A percentile compares a stretch with the other conserved stretches of the same genome.
phyloP scores from a whole-genome alignment of 2,888 invertebrate species.

The Leucania comma region DNA sequence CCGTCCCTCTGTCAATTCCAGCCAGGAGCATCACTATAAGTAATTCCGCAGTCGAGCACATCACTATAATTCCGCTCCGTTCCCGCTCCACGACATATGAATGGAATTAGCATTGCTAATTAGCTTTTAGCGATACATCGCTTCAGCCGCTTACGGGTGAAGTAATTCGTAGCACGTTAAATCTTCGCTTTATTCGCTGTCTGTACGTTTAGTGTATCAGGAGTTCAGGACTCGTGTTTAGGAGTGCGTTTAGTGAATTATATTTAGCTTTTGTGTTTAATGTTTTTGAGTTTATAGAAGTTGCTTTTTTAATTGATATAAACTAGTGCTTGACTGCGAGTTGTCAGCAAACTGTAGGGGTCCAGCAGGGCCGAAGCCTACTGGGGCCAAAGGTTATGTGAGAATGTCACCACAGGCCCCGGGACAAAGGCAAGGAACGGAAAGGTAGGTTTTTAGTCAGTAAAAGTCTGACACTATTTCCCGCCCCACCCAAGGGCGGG shows the following conservation, averaged over 20 bases:
- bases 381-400: too few relatives aligned
- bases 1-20: conserved; percentile 16
- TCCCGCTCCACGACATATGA: conserved; percentile 65
- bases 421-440: too few relatives aligned
- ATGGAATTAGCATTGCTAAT: conserved; percentile 75
- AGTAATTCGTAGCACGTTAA: conserved; percentile 56
- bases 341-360: too few relatives aligned
- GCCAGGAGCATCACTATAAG: conserved; percentile 43
- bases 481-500: too few relatives aligned
- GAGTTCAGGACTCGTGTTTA: conserved; percentile 21
- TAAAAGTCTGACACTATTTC: too few relatives aligned
- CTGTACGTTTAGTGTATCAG: conserved; percentile 40
- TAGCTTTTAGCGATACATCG: conserved; percentile 69
- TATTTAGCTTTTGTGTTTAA: conserved; percentile 15
- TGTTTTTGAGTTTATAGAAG: conserved; percentile 3
- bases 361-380: too few relatives aligned
- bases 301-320: too few relatives aligned
- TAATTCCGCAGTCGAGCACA: conserved; percentile 41
- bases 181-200: conserved; percentile 52
- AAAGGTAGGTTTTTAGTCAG: too few relatives aligned
- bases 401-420: too few relatives aligned
- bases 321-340: too few relatives aligned
- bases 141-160: conserved; percentile 55
- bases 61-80: conserved; percentile 50
- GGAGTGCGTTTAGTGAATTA: conserved; percentile 14